phyloP scores from a whole-genome alignment of 2,888 invertebrate genomes.

The Andrena chrysosceles region DNA sequence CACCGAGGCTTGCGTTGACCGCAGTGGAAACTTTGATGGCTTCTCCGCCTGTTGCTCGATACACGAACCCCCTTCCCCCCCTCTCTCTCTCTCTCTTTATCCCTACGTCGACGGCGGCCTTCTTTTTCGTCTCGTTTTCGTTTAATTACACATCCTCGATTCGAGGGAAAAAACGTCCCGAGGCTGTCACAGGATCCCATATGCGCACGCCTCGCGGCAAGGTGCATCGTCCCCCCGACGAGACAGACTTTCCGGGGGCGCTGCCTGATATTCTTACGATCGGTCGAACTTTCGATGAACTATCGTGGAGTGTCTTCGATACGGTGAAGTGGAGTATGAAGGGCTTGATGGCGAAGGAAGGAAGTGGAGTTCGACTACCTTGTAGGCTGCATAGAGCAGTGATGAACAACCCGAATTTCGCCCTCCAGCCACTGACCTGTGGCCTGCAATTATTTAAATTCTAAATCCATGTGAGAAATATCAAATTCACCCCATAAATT shows the following conservation, averaged over 20 bases:
- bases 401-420: too few relatives aligned
- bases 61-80: not conserved
- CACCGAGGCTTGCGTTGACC: slow-evolving; percentile 52
- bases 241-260: slow-evolving; percentile 5
- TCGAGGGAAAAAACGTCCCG: slow-evolving; percentile 27
- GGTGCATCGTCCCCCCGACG: slow-evolving; percentile 43
- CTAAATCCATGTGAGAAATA: too few relatives aligned
- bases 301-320: too few relatives aligned
- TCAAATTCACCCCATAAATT: too few relatives aligned
- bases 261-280: slow-evolving; percentile 32
- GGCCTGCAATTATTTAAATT: too few relatives aligned
- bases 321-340: too few relatives aligned
- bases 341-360: too few relatives aligned
- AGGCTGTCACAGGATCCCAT: slow-evolving; percentile 44
- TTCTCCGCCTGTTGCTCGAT: slow-evolving; percentile 53
- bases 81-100: slow-evolving; percentile 7
- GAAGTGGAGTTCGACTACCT: too few relatives aligned
- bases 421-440: too few relatives aligned
- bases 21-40: slow-evolving; percentile 71
- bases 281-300: slow-evolving; percentile 25
- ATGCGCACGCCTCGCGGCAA: slow-evolving; percentile 50
- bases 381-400: too few relatives aligned
- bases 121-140: slow-evolving; percentile 19
- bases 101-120: not conserved
- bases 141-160: slow-evolving; percentile 62